Percentiles rank a stretch among this genome's conserved stretches.
phyloP scores from a whole-genome alignment of 2,888 invertebrate genomes.

The Muschampia plurimacula region DNA sequence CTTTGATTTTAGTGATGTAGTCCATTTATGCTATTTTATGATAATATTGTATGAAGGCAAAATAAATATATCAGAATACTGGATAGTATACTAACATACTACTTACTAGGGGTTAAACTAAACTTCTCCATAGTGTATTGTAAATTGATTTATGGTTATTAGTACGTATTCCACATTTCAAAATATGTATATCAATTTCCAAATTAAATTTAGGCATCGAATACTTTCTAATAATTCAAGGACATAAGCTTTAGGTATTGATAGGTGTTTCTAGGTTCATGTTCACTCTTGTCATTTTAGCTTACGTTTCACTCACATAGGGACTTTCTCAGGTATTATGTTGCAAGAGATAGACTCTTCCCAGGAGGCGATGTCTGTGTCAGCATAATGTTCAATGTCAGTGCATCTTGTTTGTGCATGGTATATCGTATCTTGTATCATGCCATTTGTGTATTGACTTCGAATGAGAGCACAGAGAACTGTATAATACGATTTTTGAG shows the following conservation, averaged over 20 bases:
- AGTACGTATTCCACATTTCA: no score
- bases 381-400: conserved; percentile 49
- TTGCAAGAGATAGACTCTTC: conserved; percentile 67
- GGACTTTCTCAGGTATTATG: conserved; percentile 61
- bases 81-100: no score
- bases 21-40: no score
- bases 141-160: no score
- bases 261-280: neutral
- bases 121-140: no score
- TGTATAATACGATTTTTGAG: no score
- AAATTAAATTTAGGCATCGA: neutral
- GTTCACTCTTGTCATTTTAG: neutral
- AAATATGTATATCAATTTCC: no score
- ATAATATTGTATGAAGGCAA: no score
- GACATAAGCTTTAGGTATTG: neutral
- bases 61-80: no score
- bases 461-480: neutral
- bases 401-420: conserved; percentile 1
- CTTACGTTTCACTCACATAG: neutral
- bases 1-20: no score
- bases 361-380: conserved; percentile 60
- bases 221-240: neutral
- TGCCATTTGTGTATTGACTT: conserved; percentile 5
- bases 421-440: neutral
- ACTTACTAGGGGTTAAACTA: no score